Evolutionary conservation across 2,113 vertebrate species (phyloP).

Genomic region (Nesoenas mayeri): DNA sequence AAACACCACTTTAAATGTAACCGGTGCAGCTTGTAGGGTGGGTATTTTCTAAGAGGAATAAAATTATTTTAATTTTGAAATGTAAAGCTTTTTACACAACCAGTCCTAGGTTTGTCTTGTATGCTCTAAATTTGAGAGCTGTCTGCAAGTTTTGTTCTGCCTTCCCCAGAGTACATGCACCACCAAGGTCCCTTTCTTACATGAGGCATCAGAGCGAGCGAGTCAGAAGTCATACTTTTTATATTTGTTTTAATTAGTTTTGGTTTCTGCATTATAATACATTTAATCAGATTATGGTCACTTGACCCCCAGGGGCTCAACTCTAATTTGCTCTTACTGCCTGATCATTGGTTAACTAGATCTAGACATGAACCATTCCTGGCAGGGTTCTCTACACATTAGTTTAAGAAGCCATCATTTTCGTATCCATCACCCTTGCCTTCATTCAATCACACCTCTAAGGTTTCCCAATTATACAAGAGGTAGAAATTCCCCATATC

Average conservation of each 20-base stretch:
- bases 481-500: constrained; percentile 2
- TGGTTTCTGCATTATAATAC: constrained; percentile 69
- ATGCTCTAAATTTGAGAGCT: not conserved
- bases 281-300: constrained; percentile 69
- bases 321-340: constrained; percentile 62
- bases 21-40: not conserved
- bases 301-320: constrained; percentile 55
- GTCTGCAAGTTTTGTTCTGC: not conserved
- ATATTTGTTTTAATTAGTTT: constrained; percentile 60
- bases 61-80: not conserved
- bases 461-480: constrained; percentile 35
- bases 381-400: constrained; percentile 72
- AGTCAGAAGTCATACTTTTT: constrained; percentile 66
- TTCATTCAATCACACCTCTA: constrained; percentile 66
- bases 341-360: constrained; percentile 58
- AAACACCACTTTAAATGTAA: not conserved
- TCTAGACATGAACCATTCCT: constrained; percentile 70
- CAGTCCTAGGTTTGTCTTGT: not conserved
- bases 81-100: not conserved
- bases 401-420: constrained; percentile 71
- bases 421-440: constrained; percentile 48
- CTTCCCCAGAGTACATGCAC: not conserved
- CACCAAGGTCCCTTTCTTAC: not conserved
- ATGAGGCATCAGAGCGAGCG: constrained; percentile 1
- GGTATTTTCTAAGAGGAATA: not conserved